A percentile compares a stretch with the other conserved stretches of the same genome.
Conservation (phyloP, 2,113 vertebrate genomes). For the Monarcha castaneiventris region DNA sequence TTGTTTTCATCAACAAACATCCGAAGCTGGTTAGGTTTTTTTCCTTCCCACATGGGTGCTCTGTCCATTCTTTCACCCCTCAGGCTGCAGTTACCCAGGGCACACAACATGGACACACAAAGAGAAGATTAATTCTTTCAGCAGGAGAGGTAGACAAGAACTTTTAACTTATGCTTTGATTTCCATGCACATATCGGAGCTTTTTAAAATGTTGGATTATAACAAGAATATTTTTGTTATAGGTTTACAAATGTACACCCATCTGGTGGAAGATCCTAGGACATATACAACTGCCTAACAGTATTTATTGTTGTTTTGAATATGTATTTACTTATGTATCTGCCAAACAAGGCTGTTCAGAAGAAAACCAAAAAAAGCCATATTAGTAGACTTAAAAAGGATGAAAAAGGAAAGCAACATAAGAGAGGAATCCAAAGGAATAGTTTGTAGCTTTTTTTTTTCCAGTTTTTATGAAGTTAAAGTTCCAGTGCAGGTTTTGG, state of each 20-base stretch:
- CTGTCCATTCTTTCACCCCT: not conserved
- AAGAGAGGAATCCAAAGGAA: not conserved
- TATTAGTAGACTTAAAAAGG: not conserved
- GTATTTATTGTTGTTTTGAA: not conserved
- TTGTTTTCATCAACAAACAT: not conserved
- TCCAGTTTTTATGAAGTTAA: not conserved
- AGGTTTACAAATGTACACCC: not conserved
- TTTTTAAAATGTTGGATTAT: not conserved
- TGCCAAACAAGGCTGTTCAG: not conserved
- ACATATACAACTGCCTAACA: not conserved
- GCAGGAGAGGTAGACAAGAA: not conserved
- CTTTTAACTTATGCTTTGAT: not conserved
- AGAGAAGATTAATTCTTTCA: not conserved
- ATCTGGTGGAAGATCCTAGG: not conserved
- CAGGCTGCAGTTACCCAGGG: not conserved
- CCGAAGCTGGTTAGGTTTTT: not conserved
- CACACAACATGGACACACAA: not conserved
- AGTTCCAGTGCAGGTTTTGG: not conserved
- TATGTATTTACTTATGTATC: not conserved
- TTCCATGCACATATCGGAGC: not conserved
- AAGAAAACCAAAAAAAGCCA: not conserved
- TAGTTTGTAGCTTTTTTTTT: not conserved
- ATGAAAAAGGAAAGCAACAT: not conserved
- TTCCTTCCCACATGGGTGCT: not conserved
- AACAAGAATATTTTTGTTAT: not conserved